Evolutionary conservation across 92 coral and sea anemone species (phyloP).

Genomic region (Micromussa lordhowensis): DNA sequence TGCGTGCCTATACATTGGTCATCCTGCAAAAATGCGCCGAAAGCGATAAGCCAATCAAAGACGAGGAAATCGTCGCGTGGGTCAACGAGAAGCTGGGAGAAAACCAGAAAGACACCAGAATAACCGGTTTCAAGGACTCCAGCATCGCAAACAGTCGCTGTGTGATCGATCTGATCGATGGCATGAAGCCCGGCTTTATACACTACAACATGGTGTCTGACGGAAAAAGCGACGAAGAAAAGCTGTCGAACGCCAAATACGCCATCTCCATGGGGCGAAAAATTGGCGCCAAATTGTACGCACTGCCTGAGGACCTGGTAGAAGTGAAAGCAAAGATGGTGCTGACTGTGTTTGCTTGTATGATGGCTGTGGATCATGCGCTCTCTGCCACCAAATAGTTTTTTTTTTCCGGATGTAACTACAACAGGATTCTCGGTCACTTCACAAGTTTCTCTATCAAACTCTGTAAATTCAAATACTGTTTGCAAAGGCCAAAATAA

Average conservation of each 20-base stretch:
- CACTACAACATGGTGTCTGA: constrained; percentile 71
- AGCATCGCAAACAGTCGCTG: constrained; percentile 73
- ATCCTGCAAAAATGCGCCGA: constrained; percentile 88
- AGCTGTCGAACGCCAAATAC: constrained; percentile 90
- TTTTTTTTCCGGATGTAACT: neutral
- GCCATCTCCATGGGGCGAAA: constrained; percentile 98
- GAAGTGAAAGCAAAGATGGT: constrained; percentile 98
- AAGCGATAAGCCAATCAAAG: constrained; percentile 83
- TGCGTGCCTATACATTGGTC: constrained; percentile 95
- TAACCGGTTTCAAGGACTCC: constrained; percentile 84
- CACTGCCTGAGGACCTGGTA: constrained; percentile 95
- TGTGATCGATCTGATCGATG: constrained; percentile 87
- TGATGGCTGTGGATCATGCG: constrained; percentile 88
- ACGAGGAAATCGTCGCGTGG: constrained; percentile 86
- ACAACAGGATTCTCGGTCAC: neutral
- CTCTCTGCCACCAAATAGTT: neutral
- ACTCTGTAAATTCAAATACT: neutral
- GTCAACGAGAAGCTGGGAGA: constrained; percentile 82
- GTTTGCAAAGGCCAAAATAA: neutral
- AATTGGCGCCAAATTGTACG: constrained; percentile 91
- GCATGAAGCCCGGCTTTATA: constrained; percentile 86
- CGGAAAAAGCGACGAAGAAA: constrained; percentile 70
- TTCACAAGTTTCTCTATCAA: neutral
- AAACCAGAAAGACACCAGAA: constrained; percentile 67
- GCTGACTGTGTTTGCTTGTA: constrained; percentile 95